Percentiles rank a stretch among this genome's conserved stretches.
phyloP scores from a whole-genome alignment of 1,140 invertebrate genomes.

The Patella vulgata region DNA sequence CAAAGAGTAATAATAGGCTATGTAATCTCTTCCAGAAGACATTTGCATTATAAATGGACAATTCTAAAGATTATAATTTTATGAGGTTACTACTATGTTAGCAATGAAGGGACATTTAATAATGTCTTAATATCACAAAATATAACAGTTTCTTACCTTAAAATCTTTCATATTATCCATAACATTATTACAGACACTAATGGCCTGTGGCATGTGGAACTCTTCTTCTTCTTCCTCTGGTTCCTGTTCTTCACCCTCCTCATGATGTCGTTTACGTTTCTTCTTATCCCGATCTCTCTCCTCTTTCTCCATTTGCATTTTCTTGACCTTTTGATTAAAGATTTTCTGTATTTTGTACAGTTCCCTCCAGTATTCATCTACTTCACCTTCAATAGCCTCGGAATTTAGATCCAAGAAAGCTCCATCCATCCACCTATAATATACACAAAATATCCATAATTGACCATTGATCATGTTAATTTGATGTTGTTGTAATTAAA shows the following conservation, averaged over 20 bases:
- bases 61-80: too few species aligned
- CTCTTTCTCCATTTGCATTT: slow-evolving; percentile 59
- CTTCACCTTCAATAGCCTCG: slow-evolving; percentile 57
- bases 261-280: slow-evolving; percentile 69
- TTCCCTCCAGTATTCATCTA: slow-evolving; percentile 70
- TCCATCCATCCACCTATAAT: slow-evolving; percentile 94
- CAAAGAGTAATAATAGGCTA: too few species aligned
- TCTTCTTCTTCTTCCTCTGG: slow-evolving; percentile 55
- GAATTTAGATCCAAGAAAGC: slow-evolving; percentile 81
- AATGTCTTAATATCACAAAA: too few species aligned
- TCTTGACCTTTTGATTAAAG: slow-evolving; percentile 77
- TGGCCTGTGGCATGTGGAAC: slow-evolving; percentile 53
- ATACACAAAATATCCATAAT: too few species aligned
- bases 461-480: too few species aligned
- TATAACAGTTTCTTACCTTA: too few species aligned
- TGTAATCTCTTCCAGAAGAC: too few species aligned
- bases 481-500: background rate
- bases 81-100: too few species aligned
- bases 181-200: slow-evolving; percentile 57
- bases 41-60: too few species aligned
- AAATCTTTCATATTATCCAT: slow-evolving; percentile 83
- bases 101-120: too few species aligned
- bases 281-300: slow-evolving; percentile 59
- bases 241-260: slow-evolving; percentile 70
- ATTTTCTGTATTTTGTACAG: slow-evolving; percentile 82